Base-by-base conservation (phyloP, 2,888 invertebrate genomes). In the Yponomeuta evonymella region DNA sequence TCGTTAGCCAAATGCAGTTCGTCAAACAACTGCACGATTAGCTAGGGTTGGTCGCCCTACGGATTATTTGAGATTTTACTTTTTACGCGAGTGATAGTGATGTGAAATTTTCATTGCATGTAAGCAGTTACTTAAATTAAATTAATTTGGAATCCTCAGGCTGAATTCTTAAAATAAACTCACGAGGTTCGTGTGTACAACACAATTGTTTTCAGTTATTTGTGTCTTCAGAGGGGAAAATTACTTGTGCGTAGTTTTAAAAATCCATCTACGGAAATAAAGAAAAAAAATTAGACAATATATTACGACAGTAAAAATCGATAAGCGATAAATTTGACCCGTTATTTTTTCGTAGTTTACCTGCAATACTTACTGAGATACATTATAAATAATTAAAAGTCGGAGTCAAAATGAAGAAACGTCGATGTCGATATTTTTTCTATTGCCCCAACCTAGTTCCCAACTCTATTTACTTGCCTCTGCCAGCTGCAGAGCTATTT, bases 21-120 rank as follows among this genome's bases (percentile, higher is more conserved):
- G 51, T 48, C 78, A 78, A 79, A 81, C 79, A 81, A 78, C 80
- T 79, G 76, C 79, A 77, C 79, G 79, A 81, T 80, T 78, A 79
- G 74, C 73, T 64, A 73, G 76, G 76, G 76, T 74, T 76, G 75
- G 74, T 74, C 70, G 73, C 77, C 75, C 78, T 75, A 71, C 71
- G 70, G 58, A 69, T 69, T 73, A 72, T 72, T 71, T 70, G 70
- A 70, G 73, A 73, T 74, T 74, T 74, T 72, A 73, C 69, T 69
- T 58, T 69, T 69, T 69, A 62, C 33, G 23, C 48, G 29, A 12
- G 43, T 12, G 48, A 36, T 67, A 67, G 71, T 48, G 58, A 23
- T 73, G 73, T 33, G 48, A 65, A 58, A 8, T 8, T 43, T 43
- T 43, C 6, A 43, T 8, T 43, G 23, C 23, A 1, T 23, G 43